Conservation (phyloP, 2,797 vertebrate genomes). For the Macropus fuliginosus region DNA sequence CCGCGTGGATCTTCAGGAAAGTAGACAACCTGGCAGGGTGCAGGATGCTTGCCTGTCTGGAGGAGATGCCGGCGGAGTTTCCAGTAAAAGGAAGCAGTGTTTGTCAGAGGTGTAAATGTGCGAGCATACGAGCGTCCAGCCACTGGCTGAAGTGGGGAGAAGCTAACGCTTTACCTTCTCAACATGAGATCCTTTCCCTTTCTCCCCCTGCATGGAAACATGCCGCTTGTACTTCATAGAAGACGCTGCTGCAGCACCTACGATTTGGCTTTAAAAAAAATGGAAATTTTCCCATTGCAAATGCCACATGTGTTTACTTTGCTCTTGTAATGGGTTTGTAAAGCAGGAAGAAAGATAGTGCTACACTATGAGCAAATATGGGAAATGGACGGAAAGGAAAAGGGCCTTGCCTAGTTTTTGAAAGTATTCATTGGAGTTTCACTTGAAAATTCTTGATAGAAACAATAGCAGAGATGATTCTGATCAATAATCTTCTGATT, state of each 20-base stretch:
- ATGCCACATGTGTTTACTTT: neutral
- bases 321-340: neutral
- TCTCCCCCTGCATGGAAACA: neutral
- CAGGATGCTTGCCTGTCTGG: neutral
- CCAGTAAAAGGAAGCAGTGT: constrained; percentile 40
- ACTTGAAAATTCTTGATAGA: neutral
- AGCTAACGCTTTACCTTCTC: constrained; percentile 8
- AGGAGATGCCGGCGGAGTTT: neutral
- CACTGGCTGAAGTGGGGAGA: neutral
- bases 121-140: constrained; percentile 15
- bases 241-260: neutral
- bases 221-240: neutral
- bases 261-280: neutral
- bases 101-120: constrained; percentile 10
- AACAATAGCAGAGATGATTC: neutral
- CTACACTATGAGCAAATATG: neutral
- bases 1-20: constrained; percentile 66
- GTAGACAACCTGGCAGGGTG: constrained; percentile 37
- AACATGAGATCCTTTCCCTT: neutral
- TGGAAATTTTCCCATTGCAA: neutral
- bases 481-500: neutral
- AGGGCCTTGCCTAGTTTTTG: neutral
- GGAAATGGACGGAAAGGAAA: accelerated
- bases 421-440: neutral
- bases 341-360: neutral